phyloP scores from a whole-genome alignment of 2,888 invertebrate species.

The Diplazon laetatorius region DNA sequence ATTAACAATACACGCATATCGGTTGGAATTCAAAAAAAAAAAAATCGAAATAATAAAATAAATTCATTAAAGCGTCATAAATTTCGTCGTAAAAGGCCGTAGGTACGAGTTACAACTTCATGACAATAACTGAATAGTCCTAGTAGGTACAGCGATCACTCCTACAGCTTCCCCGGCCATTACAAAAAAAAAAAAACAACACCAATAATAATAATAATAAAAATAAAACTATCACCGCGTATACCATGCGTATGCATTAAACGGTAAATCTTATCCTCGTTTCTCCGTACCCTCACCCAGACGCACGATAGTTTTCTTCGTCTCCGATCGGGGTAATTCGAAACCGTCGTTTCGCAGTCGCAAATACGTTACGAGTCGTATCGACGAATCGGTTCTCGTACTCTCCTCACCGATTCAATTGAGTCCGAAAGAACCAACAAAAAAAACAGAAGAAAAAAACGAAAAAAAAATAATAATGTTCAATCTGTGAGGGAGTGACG shows the following conservation, averaged over 20 bases:
- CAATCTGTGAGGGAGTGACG: conserved; percentile 14
- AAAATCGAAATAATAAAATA: too few relatives aligned
- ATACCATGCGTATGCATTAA: background rate
- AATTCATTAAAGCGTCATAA: too few relatives aligned
- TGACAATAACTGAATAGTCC: too few relatives aligned
- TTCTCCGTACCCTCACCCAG: background rate
- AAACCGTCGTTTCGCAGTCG: conserved; percentile 43
- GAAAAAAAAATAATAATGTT: conserved; percentile 12
- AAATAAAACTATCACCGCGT: background rate
- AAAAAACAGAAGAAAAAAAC: background rate
- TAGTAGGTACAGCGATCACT: too few relatives aligned
- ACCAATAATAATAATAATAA: background rate
- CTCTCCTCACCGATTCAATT: conserved; percentile 1
- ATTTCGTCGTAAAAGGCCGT: too few relatives aligned
- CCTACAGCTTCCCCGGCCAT: too few relatives aligned
- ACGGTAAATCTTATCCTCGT: conserved; percentile 14
- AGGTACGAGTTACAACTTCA: too few relatives aligned
- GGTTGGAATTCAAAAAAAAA: too few relatives aligned
- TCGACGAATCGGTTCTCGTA: conserved; percentile 43
- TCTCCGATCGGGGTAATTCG: conserved; percentile 39
- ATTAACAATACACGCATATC: too few relatives aligned
- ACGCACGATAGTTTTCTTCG: conserved; percentile 10
- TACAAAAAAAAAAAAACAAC: too few relatives aligned
- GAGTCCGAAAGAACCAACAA: background rate
- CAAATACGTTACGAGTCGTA: conserved; percentile 35